Evolutionary conservation across 35 echinoderm and acorn worm species (phyloP).

Genomic region (Lytechinus pictus): DNA sequence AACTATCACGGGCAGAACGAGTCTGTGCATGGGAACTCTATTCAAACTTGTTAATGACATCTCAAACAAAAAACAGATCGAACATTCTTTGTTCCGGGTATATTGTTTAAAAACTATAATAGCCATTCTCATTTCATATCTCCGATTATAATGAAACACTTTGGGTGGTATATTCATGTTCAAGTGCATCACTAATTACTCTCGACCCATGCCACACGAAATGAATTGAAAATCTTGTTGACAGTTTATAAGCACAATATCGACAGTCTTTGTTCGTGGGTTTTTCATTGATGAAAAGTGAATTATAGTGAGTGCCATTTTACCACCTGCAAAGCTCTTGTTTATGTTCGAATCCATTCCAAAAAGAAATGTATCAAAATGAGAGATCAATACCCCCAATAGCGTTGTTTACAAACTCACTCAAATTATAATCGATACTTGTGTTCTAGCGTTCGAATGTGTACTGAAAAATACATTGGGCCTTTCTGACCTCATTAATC

Average conservation of each 20-base stretch:
- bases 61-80: too few relatives aligned
- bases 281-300: slow-evolving; percentile 4
- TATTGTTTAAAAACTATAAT: too few relatives aligned
- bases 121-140: too few relatives aligned
- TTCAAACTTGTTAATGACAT: too few relatives aligned
- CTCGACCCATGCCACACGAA: background rate
- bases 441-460: background rate
- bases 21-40: too few relatives aligned
- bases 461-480: background rate
- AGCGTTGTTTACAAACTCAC: background rate
- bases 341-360: background rate
- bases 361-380: background rate
- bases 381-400: background rate
- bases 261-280: background rate
- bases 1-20: too few relatives aligned
- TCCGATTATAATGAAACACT: too few relatives aligned
- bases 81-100: too few relatives aligned
- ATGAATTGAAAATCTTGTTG: background rate
- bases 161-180: too few relatives aligned
- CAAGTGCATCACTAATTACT: too few relatives aligned
- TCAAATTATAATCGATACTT: background rate
- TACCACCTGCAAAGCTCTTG: background rate
- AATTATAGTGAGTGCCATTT: background rate
- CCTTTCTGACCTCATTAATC: background rate
- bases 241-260: background rate